Base-by-base conservation (phyloP, 2,888 invertebrate species). In the Petrophora chlorosata region DNA sequence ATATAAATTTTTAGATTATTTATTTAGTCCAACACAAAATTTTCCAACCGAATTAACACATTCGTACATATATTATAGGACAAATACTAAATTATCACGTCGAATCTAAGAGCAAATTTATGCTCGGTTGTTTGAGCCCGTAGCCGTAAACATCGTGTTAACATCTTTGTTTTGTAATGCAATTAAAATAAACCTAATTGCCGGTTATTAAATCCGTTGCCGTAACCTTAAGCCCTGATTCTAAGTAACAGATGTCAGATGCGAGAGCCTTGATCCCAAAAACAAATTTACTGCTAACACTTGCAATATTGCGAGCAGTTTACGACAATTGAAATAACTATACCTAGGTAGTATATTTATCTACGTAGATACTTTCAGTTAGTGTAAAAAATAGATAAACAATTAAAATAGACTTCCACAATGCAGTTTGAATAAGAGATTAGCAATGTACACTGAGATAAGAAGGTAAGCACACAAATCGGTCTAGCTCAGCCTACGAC, bases 11-110 rank as follows among this genome's bases (percentile, higher is more conserved):
- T 26, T 9, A 28, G 17, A 39, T 36, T 41, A 46, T 35, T 42
- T 48, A 52, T 54, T 56, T 46, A 38, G 30, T 30, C 23, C 17
- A 28, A 49, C 42, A 56, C 57, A 59, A 67, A 67, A 54, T 45
- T 54, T 63, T 56, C 43, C 42, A 42, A 63, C n/a, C n/a, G 23
- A 13, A 30, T 13, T n/a, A n/a, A 29, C 32, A 25, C 9, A 17
- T 26, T 42, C 14, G 10, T 8, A 15, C 12, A 12, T n/a, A 30
- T 30, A 2, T 2, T 15, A 28, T 12, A 28, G 28, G 5, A 16
- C 16, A 16, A 3, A 16, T 16, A 16, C 16, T 5, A 16, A 16
- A 16, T 16, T n/a, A n/a, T n/a, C n/a, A n/a, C n/a, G n/a, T n/a
- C n/a, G n/a, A n/a, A n/a, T n/a, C n/a, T n/a, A n/a, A n/a, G n/a